phyloP scores from a whole-genome alignment of 2,888 invertebrate genomes.

The Eupithecia exiguata region DNA sequence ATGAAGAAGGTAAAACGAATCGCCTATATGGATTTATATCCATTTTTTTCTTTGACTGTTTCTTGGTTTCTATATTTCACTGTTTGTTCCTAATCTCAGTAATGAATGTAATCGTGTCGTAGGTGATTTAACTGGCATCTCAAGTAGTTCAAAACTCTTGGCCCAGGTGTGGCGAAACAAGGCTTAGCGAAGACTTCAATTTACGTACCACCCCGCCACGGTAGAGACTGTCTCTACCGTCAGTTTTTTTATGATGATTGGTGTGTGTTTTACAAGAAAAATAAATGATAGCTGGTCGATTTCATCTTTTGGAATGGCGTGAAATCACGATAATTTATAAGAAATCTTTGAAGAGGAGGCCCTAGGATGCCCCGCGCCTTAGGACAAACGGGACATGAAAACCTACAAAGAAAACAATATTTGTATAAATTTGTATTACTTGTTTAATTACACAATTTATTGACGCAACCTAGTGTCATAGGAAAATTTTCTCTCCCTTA shows the following conservation, averaged over 20 bases:
- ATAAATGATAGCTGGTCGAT: too few relatives aligned
- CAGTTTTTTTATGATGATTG: neutral
- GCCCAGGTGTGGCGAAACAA: conserved; percentile 2
- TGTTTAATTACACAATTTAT: too few relatives aligned
- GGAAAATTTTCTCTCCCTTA: too few relatives aligned
- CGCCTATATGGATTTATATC: too few relatives aligned
- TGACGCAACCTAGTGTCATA: too few relatives aligned
- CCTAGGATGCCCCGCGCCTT: too few relatives aligned
- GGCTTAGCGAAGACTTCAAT: neutral
- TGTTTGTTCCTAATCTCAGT: too few relatives aligned
- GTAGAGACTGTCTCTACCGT: neutral
- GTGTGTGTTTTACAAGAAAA: neutral
- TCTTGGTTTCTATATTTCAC: too few relatives aligned
- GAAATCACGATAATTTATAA: neutral
- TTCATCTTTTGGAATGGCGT: too few relatives aligned
- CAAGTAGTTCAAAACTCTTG: neutral
- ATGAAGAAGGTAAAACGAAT: too few relatives aligned
- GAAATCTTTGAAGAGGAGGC: neutral
- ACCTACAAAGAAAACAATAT: neutral
- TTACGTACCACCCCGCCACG: neutral
- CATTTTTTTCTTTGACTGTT: too few relatives aligned
- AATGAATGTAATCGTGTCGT: conserved; percentile 4
- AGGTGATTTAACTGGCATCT: neutral
- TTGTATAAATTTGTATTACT: too few relatives aligned
- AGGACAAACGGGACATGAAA: neutral